A percentile compares a stretch with the other conserved stretches of the same genome.
Evolutionary conservation across 1,140 invertebrate species (phyloP).

Genomic region (Mamestra configurata): DNA sequence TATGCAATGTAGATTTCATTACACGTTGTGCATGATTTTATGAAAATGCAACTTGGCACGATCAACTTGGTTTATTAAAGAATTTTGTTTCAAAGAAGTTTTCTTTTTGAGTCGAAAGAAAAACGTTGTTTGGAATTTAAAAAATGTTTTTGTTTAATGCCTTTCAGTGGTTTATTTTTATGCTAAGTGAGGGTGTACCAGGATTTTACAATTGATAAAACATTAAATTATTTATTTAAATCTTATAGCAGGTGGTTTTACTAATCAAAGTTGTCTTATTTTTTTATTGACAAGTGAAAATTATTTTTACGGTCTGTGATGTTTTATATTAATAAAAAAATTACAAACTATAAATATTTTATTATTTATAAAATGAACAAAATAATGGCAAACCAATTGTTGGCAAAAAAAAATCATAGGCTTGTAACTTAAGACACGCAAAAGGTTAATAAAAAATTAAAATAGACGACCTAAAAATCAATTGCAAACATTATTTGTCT

Average conservation of each 20-base stretch:
- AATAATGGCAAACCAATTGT: too few relatives aligned
- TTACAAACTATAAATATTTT: too few relatives aligned
- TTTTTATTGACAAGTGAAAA: too few relatives aligned
- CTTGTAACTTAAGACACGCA: too few relatives aligned
- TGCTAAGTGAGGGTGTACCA: neutral
- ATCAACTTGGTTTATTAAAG: constrained; percentile 34
- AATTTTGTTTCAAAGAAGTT: constrained; percentile 6
- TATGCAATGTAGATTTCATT: constrained; percentile 56
- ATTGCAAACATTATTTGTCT: too few relatives aligned
- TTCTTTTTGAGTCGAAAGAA: neutral
- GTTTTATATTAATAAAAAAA: too few relatives aligned
- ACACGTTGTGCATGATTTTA: constrained; percentile 46
- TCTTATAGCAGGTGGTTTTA: neutral
- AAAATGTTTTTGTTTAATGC: neutral
- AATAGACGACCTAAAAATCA: too few relatives aligned
- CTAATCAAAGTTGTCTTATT: too few relatives aligned
- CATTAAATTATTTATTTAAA: neutral
- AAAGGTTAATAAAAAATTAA: too few relatives aligned
- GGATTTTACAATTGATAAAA: neutral
- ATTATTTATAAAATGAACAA: too few relatives aligned
- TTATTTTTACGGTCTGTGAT: too few relatives aligned
- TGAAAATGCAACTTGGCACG: constrained; percentile 27
- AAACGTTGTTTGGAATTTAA: constrained; percentile 2
- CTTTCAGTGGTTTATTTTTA: constrained; percentile 4
- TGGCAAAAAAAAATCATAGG: too few relatives aligned